phyloP scores from a whole-genome alignment of 2,797 vertebrate species.

The Microctenopoma stevenorrisi region DNA sequence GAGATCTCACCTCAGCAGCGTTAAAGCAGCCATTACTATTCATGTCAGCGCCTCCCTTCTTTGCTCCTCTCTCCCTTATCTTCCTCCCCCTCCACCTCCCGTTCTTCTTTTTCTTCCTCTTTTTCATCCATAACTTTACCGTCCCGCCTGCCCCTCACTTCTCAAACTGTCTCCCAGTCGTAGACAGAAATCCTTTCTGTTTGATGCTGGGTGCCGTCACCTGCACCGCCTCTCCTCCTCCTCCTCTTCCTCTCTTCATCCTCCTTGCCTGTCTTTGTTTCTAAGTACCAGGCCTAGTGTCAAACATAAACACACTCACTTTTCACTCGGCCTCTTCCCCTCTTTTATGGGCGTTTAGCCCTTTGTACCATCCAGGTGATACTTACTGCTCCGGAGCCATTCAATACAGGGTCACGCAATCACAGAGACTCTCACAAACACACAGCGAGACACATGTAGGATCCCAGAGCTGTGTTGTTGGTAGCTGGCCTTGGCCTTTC shows the following conservation, averaged over 20 bases:
- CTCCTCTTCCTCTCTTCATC: slow-evolving; percentile 36
- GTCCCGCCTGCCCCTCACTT: neutral
- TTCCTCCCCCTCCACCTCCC: slow-evolving; percentile 21
- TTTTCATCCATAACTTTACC: neutral
- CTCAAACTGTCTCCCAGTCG: neutral
- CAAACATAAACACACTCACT: neutral
- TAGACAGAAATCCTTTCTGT: slow-evolving; percentile 30
- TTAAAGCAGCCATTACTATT: slow-evolving; percentile 54
- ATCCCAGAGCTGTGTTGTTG: neutral
- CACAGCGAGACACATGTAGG: too few relatives aligned
- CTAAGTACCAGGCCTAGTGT: neutral
- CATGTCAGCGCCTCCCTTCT: slow-evolving; percentile 46
- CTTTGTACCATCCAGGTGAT: slow-evolving; percentile 12
- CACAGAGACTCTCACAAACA: slow-evolving; percentile 5
- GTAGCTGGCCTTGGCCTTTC: slow-evolving; percentile 30
- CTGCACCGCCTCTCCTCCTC: slow-evolving; percentile 38
- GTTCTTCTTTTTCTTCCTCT: neutral
- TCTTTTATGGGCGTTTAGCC: slow-evolving; percentile 33
- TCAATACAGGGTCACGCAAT: slow-evolving; percentile 11
- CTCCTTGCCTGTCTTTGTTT: slow-evolving; percentile 11
- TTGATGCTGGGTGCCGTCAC: slow-evolving; percentile 43
- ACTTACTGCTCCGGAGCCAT: neutral
- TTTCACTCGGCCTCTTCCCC: slow-evolving; percentile 23
- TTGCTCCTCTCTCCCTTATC: slow-evolving; percentile 23
- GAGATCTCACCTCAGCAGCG: slow-evolving; percentile 41